These are phyloP conservation scores for Lucilia cuprina DNA, from an alignment of 1,140 invertebrate genomes.

Conservation along the genomic window DNA sequence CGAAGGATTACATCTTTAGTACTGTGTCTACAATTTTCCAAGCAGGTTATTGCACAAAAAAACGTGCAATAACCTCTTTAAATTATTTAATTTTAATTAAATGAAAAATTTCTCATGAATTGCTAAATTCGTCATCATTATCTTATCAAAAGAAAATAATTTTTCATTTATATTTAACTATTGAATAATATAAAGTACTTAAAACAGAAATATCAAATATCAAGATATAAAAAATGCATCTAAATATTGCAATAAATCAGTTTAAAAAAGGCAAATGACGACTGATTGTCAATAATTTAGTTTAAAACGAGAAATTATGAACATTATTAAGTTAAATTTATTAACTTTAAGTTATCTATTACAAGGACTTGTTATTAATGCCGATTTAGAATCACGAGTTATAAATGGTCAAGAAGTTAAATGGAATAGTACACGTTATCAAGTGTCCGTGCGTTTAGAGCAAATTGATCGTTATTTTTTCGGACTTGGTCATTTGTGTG, in stretches of 20 bases:
- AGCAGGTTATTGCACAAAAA: too few relatives aligned
- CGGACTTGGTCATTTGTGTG: slow-evolving; percentile 43
- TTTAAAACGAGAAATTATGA: background rate
- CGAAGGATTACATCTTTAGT: too few relatives aligned
- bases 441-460: slow-evolving; percentile 33
- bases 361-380: background rate
- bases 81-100: background rate
- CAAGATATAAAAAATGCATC: background rate
- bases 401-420: slow-evolving; percentile 36
- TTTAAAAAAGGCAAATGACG: background rate
- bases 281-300: background rate
- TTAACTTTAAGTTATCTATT: background rate
- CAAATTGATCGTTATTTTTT: slow-evolving; percentile 24
- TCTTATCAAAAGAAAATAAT: background rate
- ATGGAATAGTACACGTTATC: slow-evolving; percentile 33
- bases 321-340: background rate
- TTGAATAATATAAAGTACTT: background rate
- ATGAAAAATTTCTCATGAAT: background rate
- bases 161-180: background rate
- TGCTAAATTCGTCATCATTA: background rate
- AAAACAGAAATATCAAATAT: background rate
- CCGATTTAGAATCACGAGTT: background rate
- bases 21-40: too few relatives aligned
- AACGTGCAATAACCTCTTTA: too few relatives aligned
- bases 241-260: background rate